Base-by-base conservation (phyloP, 2,888 invertebrate species). In the Tyria jacobaeae region DNA sequence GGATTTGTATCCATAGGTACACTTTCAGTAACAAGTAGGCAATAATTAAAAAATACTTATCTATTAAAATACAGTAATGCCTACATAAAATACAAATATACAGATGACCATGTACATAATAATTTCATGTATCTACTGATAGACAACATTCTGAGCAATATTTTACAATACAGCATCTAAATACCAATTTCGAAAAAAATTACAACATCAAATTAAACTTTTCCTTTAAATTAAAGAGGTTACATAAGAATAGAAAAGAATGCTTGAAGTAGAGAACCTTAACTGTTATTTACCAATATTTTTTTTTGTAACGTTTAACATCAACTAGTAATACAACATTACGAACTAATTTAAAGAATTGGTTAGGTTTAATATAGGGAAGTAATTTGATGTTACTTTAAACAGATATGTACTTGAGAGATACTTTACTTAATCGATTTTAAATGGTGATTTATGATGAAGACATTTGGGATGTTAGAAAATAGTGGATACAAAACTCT, bases 391-490 rank as follows among this genome's bases (percentile, higher is more conserved):
- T 84, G 63, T 84, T 79, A 86, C 80, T 82, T 79, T 82, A 83
- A 87, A 88, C 86, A 89, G 90, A 91, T 91, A 91, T 91, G 91
- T 90, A 85, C 82, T 84, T 82, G 82, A 88, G 86, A 85, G 83
- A 87, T 88, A 87, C 79, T 75, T 81, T 76, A 76, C 81, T 79
- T 78, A 81, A 76, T 75, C 70, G 64, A 77, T 63, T 52, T 68
- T 48, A 56, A 60, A 67, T 56, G 68, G 62, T 72, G 66, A 77
- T 68, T 64, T 64, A 54, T 69, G 68, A 66, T 72, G 71, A 73
- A 67, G 62, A 71, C 57, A 59, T 14, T 62, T 55, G 50, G 57
- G 55, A 70, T 72, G 62, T 60, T 67, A 37, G 55, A 70, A 59
- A 68, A 67, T 50, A n/a, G 41, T 62, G 56, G 41, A 57, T 65